Conservation (phyloP, 2,888 invertebrate genomes). For the Uloborus plumipes region DNA sequence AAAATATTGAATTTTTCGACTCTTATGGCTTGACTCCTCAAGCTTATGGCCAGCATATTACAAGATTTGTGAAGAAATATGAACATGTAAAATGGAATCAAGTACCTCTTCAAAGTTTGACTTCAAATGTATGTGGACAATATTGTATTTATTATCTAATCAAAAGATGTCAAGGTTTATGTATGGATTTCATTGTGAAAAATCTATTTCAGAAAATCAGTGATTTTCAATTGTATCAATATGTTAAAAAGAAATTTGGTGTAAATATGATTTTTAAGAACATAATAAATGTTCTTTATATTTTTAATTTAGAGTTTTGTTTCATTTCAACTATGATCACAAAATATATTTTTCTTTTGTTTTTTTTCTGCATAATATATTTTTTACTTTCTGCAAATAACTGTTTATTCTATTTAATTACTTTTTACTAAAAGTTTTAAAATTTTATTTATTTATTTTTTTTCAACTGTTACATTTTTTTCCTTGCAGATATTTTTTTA, state of each 20-base stretch:
- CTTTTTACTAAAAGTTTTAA: too few relatives aligned
- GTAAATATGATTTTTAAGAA: conserved; percentile 11
- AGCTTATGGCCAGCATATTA: not conserved
- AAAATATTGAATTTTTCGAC: conserved; percentile 17
- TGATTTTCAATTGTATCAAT: conserved; percentile 10
- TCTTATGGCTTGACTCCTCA: conserved; percentile 25
- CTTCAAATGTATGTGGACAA: conserved; percentile 16
- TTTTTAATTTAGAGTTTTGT: not conserved
- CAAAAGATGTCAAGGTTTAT: conserved; percentile 6
- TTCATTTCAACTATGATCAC: too few relatives aligned
- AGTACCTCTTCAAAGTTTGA: not conserved
- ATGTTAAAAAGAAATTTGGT: conserved; percentile 3
- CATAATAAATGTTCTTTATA: not conserved
- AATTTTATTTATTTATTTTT: too few relatives aligned
- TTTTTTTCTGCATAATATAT: too few relatives aligned
- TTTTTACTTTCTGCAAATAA: too few relatives aligned
- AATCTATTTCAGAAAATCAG: not conserved
- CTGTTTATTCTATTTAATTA: too few relatives aligned
- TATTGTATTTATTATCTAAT: conserved; percentile 2
- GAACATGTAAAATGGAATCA: not conserved
- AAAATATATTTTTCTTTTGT: too few relatives aligned
- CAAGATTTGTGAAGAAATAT: conserved; percentile 4
- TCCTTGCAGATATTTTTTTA: too few relatives aligned
- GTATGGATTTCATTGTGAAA: not conserved
- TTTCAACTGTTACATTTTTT: too few relatives aligned